These are phyloP conservation scores for Zosterops lateralis DNA, from an alignment of 2,113 vertebrate species.

Conservation along the genomic window DNA sequence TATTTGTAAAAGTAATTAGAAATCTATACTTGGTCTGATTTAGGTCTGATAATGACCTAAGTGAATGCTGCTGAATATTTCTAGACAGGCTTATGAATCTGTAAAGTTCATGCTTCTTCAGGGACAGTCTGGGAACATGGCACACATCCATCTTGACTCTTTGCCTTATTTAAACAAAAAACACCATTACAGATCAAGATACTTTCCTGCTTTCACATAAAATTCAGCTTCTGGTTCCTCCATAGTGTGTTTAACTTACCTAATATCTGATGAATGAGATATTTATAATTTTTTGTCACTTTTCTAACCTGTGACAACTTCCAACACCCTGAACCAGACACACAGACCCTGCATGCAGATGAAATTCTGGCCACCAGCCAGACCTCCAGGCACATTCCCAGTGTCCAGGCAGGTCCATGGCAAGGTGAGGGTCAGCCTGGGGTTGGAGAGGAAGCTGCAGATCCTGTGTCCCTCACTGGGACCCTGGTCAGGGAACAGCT, in stretches of 20 bases:
- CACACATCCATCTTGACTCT: neutral
- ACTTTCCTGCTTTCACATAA: neutral
- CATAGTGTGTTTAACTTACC: neutral
- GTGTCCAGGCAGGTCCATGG: fast-evolving
- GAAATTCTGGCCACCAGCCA: neutral
- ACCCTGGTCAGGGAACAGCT: neutral
- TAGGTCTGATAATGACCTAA: neutral
- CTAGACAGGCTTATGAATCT: neutral
- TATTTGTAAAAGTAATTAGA: conserved; percentile 8
- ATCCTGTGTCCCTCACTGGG: neutral
- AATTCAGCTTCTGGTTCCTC: neutral
- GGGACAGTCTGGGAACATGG: neutral
- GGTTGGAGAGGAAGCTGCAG: neutral
- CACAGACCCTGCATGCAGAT: neutral
- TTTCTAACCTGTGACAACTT: neutral
- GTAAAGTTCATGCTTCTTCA: neutral
- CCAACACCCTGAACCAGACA: neutral
- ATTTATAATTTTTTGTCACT: neutral
- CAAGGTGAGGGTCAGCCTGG: neutral
- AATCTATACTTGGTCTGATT: neutral
- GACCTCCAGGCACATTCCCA: neutral
- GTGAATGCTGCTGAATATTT: neutral
- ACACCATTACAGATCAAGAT: neutral
- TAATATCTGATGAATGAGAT: neutral
- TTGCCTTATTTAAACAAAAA: neutral